Evolutionary conservation across 2,797 vertebrate genomes (phyloP), one percentile per base, ranked within the genome.

Genomic region (Lepilemur ruficaudatus): DNA sequence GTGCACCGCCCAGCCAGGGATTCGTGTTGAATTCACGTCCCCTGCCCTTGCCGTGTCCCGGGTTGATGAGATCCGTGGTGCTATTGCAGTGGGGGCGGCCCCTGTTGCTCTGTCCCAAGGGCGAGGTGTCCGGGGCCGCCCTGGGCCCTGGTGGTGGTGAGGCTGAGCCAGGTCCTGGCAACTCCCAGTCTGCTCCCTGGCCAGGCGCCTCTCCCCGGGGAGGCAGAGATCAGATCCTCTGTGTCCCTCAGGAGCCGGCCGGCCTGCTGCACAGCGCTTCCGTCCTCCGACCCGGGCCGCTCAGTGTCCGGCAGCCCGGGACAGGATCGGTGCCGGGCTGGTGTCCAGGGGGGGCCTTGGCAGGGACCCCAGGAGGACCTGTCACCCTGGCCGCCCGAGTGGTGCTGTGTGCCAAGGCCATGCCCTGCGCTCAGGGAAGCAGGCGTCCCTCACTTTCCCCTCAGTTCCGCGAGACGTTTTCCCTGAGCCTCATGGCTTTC

Each of bases 221-320:
- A 46, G 46, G n/a, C 73, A 75, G 46, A 75, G 9, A 50, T 32
- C 30, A 6, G 30, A 73, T 59, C 57, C 57, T 59, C 57, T 10
- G 10, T 25, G 23, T 59, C 57, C 11, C 57, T 25, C 4, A 4
- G 57, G 57, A 12, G 57, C 23, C 57, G 2, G 20, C 52, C 20
- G 1, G 18, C 52, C 70, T 11, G 23, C 0, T 7, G 63, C 67
- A 3, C 35, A 25, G 20, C 5, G 0, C 5, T 4, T 22, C 18
- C 3, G 0, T 13, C 25, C 67, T 70, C 35, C 52, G 18, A 18
- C 72, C 1, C 1, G 0, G 20, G 12, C 7, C 75, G n/a, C 20
- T 78, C 35, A 4, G 61, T 1, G 43, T n/a, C 80, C 50, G 17
- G 28, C 67, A 46, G 23, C 43, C n/a, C 52, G 1, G 38, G 25